Evolutionary conservation across 2,888 invertebrate species (phyloP).

Genomic region (Lasioglossum malachurum): DNA sequence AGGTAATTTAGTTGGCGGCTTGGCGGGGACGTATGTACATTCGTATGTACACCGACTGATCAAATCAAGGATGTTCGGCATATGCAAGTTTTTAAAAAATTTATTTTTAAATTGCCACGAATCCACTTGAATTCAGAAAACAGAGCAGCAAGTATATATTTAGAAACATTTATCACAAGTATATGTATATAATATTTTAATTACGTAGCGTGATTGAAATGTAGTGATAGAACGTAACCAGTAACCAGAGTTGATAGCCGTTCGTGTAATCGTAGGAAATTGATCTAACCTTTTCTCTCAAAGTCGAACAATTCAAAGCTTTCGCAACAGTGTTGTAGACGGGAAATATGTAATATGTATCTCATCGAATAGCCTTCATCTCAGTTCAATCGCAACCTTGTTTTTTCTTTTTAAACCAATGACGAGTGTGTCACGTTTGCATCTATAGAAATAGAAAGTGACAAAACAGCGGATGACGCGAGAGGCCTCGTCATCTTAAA

Average conservation of each 20-base stretch:
- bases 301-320: neutral
- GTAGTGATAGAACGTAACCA: neutral
- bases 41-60: no score
- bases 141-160: no score
- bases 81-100: no score
- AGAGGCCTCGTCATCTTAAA: neutral
- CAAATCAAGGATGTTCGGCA: no score
- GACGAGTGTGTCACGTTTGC: neutral
- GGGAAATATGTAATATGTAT: neutral
- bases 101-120: no score
- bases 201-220: neutral
- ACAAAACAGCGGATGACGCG: neutral
- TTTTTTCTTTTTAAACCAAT: neutral
- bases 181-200: neutral
- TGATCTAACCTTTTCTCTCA: neutral
- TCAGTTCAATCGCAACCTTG: neutral
- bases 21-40: no score
- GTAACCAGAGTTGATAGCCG: neutral
- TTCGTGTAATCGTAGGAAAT: neutral
- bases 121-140: no score
- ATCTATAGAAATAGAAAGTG: neutral
- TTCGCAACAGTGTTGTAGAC: neutral
- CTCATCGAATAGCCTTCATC: neutral
- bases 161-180: no score
- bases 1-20: no score